phyloP scores from a whole-genome alignment of 2,888 invertebrate genomes.

The Leucophora obtusa region DNA sequence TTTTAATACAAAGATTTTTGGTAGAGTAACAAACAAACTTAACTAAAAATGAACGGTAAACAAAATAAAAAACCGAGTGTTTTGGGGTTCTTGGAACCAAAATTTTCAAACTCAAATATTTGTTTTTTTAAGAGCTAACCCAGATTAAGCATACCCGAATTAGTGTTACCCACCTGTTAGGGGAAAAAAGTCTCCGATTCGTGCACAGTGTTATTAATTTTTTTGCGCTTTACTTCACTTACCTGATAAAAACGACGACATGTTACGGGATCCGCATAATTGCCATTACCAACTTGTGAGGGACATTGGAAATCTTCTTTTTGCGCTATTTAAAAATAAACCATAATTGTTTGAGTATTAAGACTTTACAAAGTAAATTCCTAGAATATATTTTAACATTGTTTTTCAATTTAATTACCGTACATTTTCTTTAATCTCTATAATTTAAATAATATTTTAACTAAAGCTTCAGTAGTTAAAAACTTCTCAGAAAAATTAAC shows the following conservation, averaged over 20 bases:
- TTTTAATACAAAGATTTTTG: no score
- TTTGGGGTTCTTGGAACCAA: no score
- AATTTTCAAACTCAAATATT: no score
- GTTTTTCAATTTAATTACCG: conserved; percentile 23
- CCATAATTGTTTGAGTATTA: conserved; percentile 17
- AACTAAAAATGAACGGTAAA: no score
- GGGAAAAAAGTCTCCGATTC: no score
- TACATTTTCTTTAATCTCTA: conserved; percentile 2
- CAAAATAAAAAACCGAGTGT: no score
- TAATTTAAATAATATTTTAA: conserved; percentile 29
- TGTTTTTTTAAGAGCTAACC: no score
- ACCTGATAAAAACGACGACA: conserved; percentile 95
- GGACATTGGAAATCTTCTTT: conserved; percentile 87
- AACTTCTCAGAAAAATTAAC: conserved; percentile 13
- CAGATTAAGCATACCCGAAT: no score
- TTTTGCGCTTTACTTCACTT: conserved; percentile 14
- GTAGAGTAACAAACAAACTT: no score
- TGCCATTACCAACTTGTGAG: conserved; percentile 90
- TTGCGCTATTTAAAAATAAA: conserved; percentile 70
- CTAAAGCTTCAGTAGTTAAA: conserved; percentile 10
- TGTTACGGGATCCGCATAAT: conserved; percentile 92
- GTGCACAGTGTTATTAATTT: no score
- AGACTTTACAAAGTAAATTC: conserved; percentile 7
- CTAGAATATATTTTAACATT: conserved; percentile 22
- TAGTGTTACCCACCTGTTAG: no score